Percentiles rank a stretch among this genome's conserved stretches.
These are phyloP conservation scores for Odontomyia ornata DNA, from an alignment of 2,888 invertebrate species.

Conservation along the genomic window DNA sequence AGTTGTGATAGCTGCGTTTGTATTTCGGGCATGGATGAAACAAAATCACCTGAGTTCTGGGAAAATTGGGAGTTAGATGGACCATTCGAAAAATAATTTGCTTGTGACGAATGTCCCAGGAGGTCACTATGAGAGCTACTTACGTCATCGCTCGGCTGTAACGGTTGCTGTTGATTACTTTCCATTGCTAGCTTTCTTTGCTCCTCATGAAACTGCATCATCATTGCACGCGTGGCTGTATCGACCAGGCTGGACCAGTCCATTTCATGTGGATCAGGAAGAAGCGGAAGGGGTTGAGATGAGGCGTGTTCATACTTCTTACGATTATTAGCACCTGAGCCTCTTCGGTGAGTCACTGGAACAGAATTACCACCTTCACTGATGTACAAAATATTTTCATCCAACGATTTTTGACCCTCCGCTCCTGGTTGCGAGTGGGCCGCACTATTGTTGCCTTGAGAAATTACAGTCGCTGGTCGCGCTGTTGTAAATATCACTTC, in stretches of 20 bases:
- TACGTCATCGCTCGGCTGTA: neutral
- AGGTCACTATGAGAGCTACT: neutral
- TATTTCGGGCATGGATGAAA: conserved; percentile 68
- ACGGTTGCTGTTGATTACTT: conserved; percentile 33
- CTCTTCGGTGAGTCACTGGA: conserved; percentile 51
- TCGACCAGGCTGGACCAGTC: conserved; percentile 85
- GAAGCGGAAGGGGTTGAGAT: conserved; percentile 64
- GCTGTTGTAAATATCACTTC: conserved; percentile 74
- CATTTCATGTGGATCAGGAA: conserved; percentile 75
- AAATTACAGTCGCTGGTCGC: conserved; percentile 73
- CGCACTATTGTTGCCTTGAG: conserved; percentile 53
- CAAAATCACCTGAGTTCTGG: conserved; percentile 50
- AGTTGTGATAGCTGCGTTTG: conserved; percentile 69
- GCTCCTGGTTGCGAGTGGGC: conserved; percentile 66
- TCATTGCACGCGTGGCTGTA: conserved; percentile 79
- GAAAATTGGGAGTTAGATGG: conserved; percentile 34
- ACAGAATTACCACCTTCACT: conserved; percentile 47
- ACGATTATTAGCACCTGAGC: conserved; percentile 19
- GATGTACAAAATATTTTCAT: conserved; percentile 51
- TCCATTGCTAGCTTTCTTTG: conserved; percentile 44
- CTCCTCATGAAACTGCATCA: conserved; percentile 56
- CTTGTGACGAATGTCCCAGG: neutral
- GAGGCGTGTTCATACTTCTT: conserved; percentile 48
- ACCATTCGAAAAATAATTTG: neutral
- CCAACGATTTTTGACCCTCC: conserved; percentile 29